Base-by-base conservation (phyloP, 2,888 invertebrate genomes). In the Hirtodrosophila duncani region DNA sequence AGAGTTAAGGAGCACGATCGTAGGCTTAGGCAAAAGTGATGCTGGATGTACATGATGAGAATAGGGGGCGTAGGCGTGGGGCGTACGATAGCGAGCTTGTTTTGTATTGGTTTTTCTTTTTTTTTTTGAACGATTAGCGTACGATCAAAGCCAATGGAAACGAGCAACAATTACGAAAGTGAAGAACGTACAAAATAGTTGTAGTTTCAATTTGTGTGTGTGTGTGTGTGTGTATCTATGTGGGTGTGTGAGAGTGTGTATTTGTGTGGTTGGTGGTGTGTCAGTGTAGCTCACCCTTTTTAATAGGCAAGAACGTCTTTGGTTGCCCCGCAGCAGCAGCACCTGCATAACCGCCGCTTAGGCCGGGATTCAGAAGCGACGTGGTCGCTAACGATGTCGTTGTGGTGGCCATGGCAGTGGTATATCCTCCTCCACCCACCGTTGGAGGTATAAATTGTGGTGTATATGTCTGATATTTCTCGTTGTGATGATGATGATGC, bases 251-350 rank as follows among this genome's bases (percentile, higher is more conserved):
- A 10, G 3, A 29, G n/a, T 17, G 23, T 51, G 27, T 38, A 10
- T 23, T 9, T 18, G 17, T 27, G 9, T 26, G 8, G 23, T 9
- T 33, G 26, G 36, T 9, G 10, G 13, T 18, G 16, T 27, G 36
- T 53, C 38, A 55, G 51, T 79, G 64, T 77, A 70, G 82, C 84
- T 84, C 84, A 84, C 84, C 84, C 82, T 83, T 79, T 56, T 72
- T 65, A 63, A 65, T 66, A 78, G 81, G 80, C 67, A 70, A 66
- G 71, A 69, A 59, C 72, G 60, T 72, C 72, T 81, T 77, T 48
- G 81, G 64, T 60, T 71, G 74, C 27, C 52, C 24, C 10, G 61
- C 50, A 26, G 58, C 57, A 39, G 37, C 43, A 18, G 18, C 50
- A n/a, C 14, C 21, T 33, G 38, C 43, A 50, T 17, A 24, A 38